Base-by-base conservation (phyloP, 1,140 invertebrate species). In the Drosophila ananassae region DNA sequence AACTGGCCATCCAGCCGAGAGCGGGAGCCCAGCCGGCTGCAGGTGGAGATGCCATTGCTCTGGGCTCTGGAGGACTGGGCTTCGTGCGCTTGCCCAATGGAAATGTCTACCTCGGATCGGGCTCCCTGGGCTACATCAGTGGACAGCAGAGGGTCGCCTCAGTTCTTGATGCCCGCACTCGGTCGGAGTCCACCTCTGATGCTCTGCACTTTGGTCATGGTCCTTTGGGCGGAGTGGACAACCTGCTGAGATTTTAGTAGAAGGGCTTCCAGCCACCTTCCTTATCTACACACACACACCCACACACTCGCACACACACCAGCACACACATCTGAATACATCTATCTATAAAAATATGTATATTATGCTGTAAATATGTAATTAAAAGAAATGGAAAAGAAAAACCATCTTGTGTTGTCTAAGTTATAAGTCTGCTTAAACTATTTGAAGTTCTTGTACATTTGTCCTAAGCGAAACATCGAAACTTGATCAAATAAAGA, bases 71-170 rank as follows among this genome's bases (percentile, higher is more conserved):
- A 0, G 85, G 90, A 5, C 55, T 92, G 51, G 91, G 91, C 12
- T 92, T 79, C 24, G 82, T 92, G 6, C 89, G 85, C 0, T 13
- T 91, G 41, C 73, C 90, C 37, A 91, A 92, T 52, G 91, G 91
- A 1, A 90, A 80, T 55, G 79, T 92, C 0, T 89, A 91, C 34
- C 30, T 92, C 30, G 91, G 91, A 5, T 92, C 91, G 1, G 91
- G 91, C 1, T 92, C 91, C 0, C 32, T 92, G 41, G 91, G 90
- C 50, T 92, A 91, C 44, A 89, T 92, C 12, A 92, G 82, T 50
- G 80, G 74, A 9, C 80, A 90, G 56, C 89, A 91, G 52, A 74
- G 77, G 4, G 58, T 75, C 5, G 77, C 84, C 5, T 80, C 76
- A 2, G 67, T 91, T 0, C 34, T 74, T 47, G 81, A 91, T 46